Evolutionary conservation across 2,888 invertebrate genomes (phyloP), one percentile per base, ranked within the genome.

Genomic region (Lathronympha strigana): DNA sequence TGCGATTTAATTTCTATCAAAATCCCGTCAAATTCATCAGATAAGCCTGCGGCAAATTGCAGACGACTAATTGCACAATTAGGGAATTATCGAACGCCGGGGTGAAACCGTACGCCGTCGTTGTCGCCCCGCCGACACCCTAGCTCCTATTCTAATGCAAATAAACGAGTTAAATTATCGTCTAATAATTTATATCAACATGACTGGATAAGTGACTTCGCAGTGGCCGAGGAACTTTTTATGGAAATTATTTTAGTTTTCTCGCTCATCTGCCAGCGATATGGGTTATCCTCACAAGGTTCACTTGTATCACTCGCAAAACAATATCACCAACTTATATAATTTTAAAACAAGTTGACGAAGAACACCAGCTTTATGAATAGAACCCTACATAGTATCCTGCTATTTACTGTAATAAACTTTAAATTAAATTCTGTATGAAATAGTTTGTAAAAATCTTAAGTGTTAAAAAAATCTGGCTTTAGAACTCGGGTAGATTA

Each of bases 71-170:
- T 90, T 88, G 88, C 80, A 84, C 87, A 87, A 89, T 91, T 90
- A 90, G 82, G 80, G 82, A 80, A 90, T 91, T 88, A 90, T 86
- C 87, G 82, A 86, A 85, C 88, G 89, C 88, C 85, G 81, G 84
- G 83, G 78, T 86, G 91, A 89, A 89, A 88, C 83, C 73, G 80
- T 81, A 87, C 81, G 79, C 86, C 76, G 43, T 45, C 40, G 71
- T 58, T 73, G 74, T 63, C 68, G 67, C 49, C 67, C 67, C 64
- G 57, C 67, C 64, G 57, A 62, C 68, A 67, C 72, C 76, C 76
- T 71, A 75, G 68, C 68, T 68, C 70, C 80, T 75, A 83, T 86
- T 87, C 83, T 88, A 83, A 89, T 88, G 86, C 84, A 83, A 87
- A 89, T 83, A 84, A 86, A 82, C 80, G 74, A 74, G 74, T 77